Conservation (phyloP, 1,140 invertebrate species). For the Ips typographus region DNA sequence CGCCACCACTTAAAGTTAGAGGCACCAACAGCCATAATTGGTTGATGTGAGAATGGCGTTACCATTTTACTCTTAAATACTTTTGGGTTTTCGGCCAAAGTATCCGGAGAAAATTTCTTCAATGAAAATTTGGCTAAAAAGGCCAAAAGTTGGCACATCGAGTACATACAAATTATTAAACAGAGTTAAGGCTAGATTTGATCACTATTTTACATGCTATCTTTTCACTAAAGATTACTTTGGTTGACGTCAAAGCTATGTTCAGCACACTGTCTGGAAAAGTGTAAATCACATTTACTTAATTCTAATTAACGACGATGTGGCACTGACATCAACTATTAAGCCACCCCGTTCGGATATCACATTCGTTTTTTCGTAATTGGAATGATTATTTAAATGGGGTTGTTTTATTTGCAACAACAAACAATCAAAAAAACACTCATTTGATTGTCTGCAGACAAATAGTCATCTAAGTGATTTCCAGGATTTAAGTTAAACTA, state of each 20-base stretch:
- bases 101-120: not conserved
- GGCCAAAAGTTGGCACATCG: slow-evolving; percentile 21
- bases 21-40: slow-evolving; percentile 46
- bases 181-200: slow-evolving; percentile 30
- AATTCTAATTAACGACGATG: slow-evolving; percentile 19
- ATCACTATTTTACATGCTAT: slow-evolving; percentile 31
- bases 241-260: slow-evolving; percentile 12
- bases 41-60: slow-evolving; percentile 49
- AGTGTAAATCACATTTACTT: slow-evolving; percentile 27
- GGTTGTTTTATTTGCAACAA: not conserved
- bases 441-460: slow-evolving; percentile 12
- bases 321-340: slow-evolving; percentile 9
- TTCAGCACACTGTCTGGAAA: slow-evolving; percentile 15
- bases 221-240: slow-evolving; percentile 18
- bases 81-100: slow-evolving; percentile 21
- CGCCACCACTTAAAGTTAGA: slow-evolving; percentile 40
- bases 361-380: slow-evolving; percentile 1
- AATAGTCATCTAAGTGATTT: not conserved
- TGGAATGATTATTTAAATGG: not conserved
- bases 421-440: not conserved
- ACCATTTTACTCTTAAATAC: slow-evolving; percentile 36
- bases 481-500: not conserved
- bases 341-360: slow-evolving; percentile 12
- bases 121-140: slow-evolving; percentile 18
- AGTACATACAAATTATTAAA: slow-evolving; percentile 28